Conservation (phyloP, 2,888 invertebrate genomes). For the Antheraea yamamai region DNA sequence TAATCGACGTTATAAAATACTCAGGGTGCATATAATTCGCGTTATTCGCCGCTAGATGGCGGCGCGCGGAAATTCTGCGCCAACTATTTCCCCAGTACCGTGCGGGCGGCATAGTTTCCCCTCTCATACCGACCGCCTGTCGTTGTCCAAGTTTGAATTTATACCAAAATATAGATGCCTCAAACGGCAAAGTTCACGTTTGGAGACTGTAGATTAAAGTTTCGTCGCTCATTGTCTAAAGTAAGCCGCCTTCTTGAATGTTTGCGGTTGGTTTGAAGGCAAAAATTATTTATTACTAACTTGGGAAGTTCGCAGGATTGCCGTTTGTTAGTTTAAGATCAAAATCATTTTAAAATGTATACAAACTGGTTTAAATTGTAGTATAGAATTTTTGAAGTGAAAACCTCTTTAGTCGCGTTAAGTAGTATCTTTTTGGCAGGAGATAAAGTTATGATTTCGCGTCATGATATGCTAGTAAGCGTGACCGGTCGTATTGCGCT, state of each 20-base stretch:
- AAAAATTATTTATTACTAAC: slow-evolving; percentile 6
- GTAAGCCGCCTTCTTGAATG: slow-evolving; percentile 13
- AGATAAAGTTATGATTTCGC: no score
- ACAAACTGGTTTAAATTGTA: neutral
- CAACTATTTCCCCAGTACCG: slow-evolving; percentile 42
- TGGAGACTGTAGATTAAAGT: slow-evolving; percentile 40
- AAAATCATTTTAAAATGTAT: neutral
- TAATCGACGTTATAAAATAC: neutral
- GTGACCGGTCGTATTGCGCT: no score
- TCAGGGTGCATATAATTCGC: slow-evolving; percentile 30
- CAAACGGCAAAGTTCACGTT: slow-evolving; percentile 37
- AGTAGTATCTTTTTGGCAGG: no score
- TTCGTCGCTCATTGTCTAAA: slow-evolving; percentile 24
- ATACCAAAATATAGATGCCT: slow-evolving; percentile 54
- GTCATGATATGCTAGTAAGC: no score
- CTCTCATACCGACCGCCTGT: slow-evolving; percentile 40
- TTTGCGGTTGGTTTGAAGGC: slow-evolving; percentile 9
- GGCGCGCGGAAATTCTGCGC: slow-evolving; percentile 45
- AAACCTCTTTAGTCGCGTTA: no score
- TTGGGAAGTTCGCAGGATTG: neutral
- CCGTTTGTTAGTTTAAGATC: neutral
- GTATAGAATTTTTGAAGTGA: neutral
- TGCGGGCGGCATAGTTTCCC: slow-evolving; percentile 43
- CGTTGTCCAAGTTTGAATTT: slow-evolving; percentile 57
- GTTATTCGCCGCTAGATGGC: slow-evolving; percentile 64